Conservation (phyloP, 2,113 vertebrate species). For the Erythrocercus mccallii region DNA sequence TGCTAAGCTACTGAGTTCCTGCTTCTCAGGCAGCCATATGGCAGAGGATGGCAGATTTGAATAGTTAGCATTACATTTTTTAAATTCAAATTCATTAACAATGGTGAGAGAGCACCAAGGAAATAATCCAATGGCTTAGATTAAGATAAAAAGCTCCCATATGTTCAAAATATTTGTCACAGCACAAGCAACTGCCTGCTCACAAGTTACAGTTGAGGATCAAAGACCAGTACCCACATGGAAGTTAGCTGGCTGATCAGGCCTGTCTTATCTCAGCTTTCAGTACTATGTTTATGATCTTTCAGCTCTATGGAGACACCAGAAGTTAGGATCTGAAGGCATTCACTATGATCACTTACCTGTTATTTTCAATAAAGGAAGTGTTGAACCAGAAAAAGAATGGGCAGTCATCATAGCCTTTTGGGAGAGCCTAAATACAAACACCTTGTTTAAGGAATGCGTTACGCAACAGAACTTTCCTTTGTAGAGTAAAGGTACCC, state of each 20-base stretch:
- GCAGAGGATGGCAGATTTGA: background rate
- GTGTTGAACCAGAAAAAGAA: conserved; percentile 99
- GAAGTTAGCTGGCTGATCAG: background rate
- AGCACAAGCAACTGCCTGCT: background rate
- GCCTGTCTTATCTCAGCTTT: background rate
- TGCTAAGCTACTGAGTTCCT: background rate
- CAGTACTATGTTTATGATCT: background rate
- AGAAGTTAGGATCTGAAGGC: background rate
- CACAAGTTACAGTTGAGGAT: background rate
- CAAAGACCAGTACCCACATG: background rate
- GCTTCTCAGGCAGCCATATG: background rate
- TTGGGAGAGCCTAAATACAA: conserved; percentile 81
- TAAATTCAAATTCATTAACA: background rate
- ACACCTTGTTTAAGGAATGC: background rate
- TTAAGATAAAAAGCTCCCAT: background rate
- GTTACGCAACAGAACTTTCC: background rate
- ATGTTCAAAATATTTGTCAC: background rate
- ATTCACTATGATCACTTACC: conserved; percentile 65
- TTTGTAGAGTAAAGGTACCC: background rate
- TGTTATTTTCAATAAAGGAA: conserved; percentile 86
- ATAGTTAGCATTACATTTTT: background rate
- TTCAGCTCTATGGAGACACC: background rate
- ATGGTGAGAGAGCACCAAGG: background rate
- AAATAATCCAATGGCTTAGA: background rate
- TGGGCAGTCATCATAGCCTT: conserved; percentile 87